Base-by-base conservation (phyloP, 2,797 vertebrate species). In the Mormyrops boulengeri region DNA sequence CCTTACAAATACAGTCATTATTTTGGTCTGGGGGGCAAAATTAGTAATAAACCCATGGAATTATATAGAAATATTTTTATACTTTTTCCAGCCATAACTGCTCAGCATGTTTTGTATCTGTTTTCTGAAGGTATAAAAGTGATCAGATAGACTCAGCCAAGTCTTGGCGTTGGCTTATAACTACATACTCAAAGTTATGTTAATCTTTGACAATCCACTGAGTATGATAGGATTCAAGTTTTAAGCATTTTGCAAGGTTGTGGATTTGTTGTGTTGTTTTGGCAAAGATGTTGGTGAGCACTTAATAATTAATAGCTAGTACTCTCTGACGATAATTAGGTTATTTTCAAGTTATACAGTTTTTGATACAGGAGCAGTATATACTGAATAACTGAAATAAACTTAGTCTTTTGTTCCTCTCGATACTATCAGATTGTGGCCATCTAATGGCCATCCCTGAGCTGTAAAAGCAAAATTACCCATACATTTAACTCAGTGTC, bases 381-480 rank as follows among this genome's bases (percentile, higher is more conserved):
- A 38, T 73, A 17, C 30, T 34, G 85, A 30, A 53, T 87, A 55
- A 87, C 50, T 47, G 80, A 47, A 55, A 26, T 55, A 57, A 86
- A 86, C 47, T 53, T 49, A 5, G 26, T 38, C 0, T 8, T 87
- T 87, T 87, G 85, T 57, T 55, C 7, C 52, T 57, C 53, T 87
- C 34, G 9, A 26, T 87, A 30, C 52, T 17, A 87, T 57, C 85
- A 87, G 50, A 41, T 19, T 60, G 52, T 55, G 50, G 53, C 2
- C 82, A 52, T 85, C 82, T 85, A 49, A 85, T 50, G 8, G 11
- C 34, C 52, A 87, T 57, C 90, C 91, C 90, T 73, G 84, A 73
- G 90, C 90, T 91, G 93, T 93, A 93, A 92, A 91, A 93, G 91
- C 88, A 91, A 88, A 92, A 93, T 91, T 90, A 93, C 91, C 93